Base-by-base conservation (phyloP, 2,888 invertebrate species). In the Chouioia cunea region DNA sequence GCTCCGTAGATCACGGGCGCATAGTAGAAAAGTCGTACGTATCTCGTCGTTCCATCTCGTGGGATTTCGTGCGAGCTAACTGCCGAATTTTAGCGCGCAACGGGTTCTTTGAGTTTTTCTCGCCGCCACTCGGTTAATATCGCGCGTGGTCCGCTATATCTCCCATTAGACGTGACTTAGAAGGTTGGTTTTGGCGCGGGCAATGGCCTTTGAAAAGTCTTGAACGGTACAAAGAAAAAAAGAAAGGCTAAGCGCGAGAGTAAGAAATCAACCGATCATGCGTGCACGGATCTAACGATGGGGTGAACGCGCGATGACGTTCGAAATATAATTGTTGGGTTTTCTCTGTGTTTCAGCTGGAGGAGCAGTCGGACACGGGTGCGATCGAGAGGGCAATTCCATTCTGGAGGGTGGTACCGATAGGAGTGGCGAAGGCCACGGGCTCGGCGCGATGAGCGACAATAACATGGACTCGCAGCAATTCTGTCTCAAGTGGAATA, bases 401-500 rank as follows among this genome's bases (percentile, higher is more conserved):
- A 76, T 76, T 77, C 75, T 80, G 77, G 83, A 83, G 81, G 80
- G 79, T 77, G 79, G 80, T 77, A 81, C 79, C 77, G 80, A 81
- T 75, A 81, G 81, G 78, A 81, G 80, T 80, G 83, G 80, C 77
- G 66, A 70, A 78, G 81, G 79, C 81, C 81, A 83, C 78, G 80
- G 63, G 56, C 46, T 65, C 62, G 69, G 65, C 54, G 54, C 63
- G 18, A 59, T 66, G 60, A 69, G 74, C 56, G 74, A 71, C 91
- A 93, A n/a, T n/a, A n/a, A 92, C 88, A 95, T 95, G 95, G 95
- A 95, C 91, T 92, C 94, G 90, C 96, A 95, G 88, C 95, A 96
- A 89, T 96, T 95, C 89, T 95, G 95, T 90, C 91, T 96, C 83
- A 95, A 96, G 91, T 96, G 96, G 96, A 96, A 95, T 91, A 95